Conservation (phyloP, 1,140 invertebrate species). For the Asbolus verrucosus region DNA sequence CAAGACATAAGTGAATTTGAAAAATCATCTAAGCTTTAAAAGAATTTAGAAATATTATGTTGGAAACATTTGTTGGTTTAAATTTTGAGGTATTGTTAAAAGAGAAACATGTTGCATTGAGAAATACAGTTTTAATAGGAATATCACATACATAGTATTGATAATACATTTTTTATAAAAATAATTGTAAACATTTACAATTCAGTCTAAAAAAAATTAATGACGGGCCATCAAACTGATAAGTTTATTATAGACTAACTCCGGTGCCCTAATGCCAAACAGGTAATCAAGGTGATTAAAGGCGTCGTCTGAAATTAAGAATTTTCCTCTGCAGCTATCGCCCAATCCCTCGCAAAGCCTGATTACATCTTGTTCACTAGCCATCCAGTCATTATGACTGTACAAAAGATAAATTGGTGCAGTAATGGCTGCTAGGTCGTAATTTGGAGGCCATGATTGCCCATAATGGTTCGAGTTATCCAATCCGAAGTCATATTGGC, state of each 20-base stretch:
- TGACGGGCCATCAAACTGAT: constrained; percentile 32
- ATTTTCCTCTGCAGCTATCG: constrained; percentile 64
- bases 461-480: constrained; percentile 51
- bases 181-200: constrained; percentile 5
- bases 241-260: constrained; percentile 52
- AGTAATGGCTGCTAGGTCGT: constrained; percentile 69
- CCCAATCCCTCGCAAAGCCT: constrained; percentile 63
- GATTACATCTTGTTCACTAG: constrained; percentile 54
- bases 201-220: constrained; percentile 1
- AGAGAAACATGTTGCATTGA: neutral
- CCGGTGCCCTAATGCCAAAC: constrained; percentile 44
- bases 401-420: constrained; percentile 70
- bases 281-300: constrained; percentile 54
- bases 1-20: too few species aligned
- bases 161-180: too few species aligned
- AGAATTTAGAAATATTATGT: too few species aligned
- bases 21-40: too few species aligned
- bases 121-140: too few species aligned
- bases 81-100: too few species aligned
- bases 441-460: constrained; percentile 65
- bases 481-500: constrained; percentile 69
- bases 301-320: constrained; percentile 65
- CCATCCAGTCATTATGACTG: constrained; percentile 67
- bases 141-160: constrained; percentile 1
- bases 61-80: too few species aligned